Evolutionary conservation across 2,888 invertebrate species (phyloP).

Genomic region (Acanthococcus lagerstroemiae): DNA sequence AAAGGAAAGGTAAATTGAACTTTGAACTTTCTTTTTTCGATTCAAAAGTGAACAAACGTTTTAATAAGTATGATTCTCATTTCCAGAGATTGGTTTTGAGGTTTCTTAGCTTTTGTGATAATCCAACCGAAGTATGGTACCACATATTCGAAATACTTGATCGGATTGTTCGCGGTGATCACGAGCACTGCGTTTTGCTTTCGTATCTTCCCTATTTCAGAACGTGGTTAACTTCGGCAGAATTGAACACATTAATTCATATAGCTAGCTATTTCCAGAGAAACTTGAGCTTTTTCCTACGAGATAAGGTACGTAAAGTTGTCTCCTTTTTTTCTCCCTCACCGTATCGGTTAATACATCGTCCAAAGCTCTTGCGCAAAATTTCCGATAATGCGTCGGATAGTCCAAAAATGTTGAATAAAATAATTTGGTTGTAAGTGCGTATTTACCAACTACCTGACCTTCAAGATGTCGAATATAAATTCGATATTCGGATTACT

Average conservation of each 20-base stretch:
- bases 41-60: no score
- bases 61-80: background rate
- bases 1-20: conserved; percentile 61
- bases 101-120: conserved; percentile 51
- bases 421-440: no score
- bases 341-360: no score
- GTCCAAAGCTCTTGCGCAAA: no score
- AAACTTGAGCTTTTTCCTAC: conserved; percentile 19
- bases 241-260: conserved; percentile 12
- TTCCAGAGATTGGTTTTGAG: conserved; percentile 56
- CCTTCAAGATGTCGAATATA: no score
- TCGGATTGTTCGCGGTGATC: conserved; percentile 49
- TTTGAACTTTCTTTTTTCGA: conserved; percentile 19
- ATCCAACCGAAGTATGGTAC: conserved; percentile 50
- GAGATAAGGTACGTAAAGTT: conserved; percentile 26
- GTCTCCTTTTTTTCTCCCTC: no score
- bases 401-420: no score
- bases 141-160: conserved; percentile 51
- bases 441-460: no score
- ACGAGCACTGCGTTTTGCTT: conserved; percentile 45
- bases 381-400: no score
- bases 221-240: conserved; percentile 43
- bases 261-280: conserved; percentile 14
- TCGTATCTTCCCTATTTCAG: conserved; percentile 51
- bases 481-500: no score